Evolutionary conservation across 2,888 invertebrate species (phyloP).

Genomic region (Mongoloraphidia duomilia): DNA sequence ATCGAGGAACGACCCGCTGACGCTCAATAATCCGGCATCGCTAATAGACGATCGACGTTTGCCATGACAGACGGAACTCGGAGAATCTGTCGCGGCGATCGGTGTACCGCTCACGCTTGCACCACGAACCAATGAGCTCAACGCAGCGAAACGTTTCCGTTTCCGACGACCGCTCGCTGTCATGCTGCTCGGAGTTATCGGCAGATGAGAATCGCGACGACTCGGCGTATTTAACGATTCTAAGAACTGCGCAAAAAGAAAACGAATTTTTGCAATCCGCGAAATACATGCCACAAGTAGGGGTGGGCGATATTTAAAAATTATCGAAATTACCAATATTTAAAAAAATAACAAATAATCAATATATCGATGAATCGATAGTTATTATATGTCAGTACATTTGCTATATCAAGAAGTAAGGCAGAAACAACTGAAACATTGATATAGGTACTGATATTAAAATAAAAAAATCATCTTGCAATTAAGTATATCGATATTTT

Average conservation of each 20-base stretch:
- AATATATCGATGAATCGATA: not conserved
- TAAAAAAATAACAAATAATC: not conserved
- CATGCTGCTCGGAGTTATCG: conserved; percentile 29
- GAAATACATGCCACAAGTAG: too few species aligned
- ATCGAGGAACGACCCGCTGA: conserved; percentile 80
- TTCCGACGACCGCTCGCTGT: conserved; percentile 50
- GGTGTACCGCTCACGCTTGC: conserved; percentile 16
- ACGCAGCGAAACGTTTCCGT: conserved; percentile 60
- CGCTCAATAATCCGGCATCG: conserved; percentile 69
- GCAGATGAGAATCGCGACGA: conserved; percentile 39
- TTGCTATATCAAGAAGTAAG: too few species aligned
- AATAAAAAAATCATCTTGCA: too few species aligned
- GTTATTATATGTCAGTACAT: not conserved
- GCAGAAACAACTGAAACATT: too few species aligned
- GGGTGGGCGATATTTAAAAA: too few species aligned
- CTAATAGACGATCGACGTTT: conserved; percentile 78
- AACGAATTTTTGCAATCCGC: too few species aligned
- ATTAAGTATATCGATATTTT: too few species aligned
- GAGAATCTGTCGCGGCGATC: conserved; percentile 27
- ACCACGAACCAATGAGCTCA: conserved; percentile 37
- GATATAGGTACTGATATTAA: too few species aligned
- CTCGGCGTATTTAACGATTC: conserved; percentile 36
- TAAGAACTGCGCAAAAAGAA: conserved; percentile 26
- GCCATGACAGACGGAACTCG: conserved; percentile 34
- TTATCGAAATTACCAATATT: too few species aligned